Conservation (phyloP, 2,113 vertebrate genomes). For the Coregonus clupeaformis region DNA sequence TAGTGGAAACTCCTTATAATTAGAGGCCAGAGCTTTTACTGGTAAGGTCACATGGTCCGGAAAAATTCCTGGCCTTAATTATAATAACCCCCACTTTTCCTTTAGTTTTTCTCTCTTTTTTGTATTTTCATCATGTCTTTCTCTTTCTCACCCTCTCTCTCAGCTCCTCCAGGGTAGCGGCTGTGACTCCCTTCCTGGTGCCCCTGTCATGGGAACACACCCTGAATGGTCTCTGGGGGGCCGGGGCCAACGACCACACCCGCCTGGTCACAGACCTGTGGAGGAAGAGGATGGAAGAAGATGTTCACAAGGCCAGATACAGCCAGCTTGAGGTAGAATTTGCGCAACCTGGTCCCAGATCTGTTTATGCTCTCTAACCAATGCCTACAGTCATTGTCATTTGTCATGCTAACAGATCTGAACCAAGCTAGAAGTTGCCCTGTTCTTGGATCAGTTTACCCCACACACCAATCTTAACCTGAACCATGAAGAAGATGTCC, state of each 20-base stretch:
- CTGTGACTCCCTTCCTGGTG: conserved; percentile 79
- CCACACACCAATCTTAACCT: not conserved
- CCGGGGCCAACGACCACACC: conserved; percentile 69
- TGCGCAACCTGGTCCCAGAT: not conserved
- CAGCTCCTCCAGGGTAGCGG: conserved; percentile 79
- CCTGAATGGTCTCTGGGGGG: conserved; percentile 83
- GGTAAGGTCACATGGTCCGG: too few species aligned
- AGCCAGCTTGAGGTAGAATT: not conserved
- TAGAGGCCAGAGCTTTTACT: too few species aligned
- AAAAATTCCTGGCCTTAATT: too few species aligned
- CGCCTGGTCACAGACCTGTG: conserved; percentile 76
- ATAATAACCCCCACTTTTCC: too few species aligned
- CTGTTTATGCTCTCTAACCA: not conserved
- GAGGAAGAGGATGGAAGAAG: conserved; percentile 18
- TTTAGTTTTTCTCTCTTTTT: too few species aligned
- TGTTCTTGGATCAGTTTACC: too few species aligned
- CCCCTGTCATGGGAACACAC: conserved; percentile 78
- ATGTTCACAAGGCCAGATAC: not conserved
- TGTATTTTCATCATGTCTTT: not conserved
- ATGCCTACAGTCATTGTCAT: too few species aligned
- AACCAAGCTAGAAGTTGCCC: too few species aligned
- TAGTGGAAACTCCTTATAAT: too few species aligned
- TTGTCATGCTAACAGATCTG: too few species aligned
- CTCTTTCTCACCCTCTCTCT: conserved; percentile 71
- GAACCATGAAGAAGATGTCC: not conserved